Conservation (phyloP, 64 coral and sea anemone species). For the Astreopora myriophthalma region DNA sequence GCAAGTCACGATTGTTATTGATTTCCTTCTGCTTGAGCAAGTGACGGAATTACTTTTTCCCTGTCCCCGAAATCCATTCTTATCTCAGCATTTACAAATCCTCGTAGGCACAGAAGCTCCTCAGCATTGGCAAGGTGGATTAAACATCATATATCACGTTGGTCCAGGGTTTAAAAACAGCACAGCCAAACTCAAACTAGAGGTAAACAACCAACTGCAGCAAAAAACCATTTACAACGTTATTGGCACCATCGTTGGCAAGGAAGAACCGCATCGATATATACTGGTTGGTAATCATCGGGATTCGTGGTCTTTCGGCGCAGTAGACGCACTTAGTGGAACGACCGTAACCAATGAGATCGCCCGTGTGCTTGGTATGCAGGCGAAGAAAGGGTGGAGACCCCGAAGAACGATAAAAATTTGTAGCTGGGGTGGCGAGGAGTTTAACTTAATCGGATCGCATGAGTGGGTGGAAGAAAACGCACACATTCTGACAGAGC, state of each 20-base stretch:
- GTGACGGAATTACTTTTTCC: too few relatives aligned
- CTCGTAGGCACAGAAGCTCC: constrained; percentile 58
- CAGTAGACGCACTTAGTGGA: constrained; percentile 81
- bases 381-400: constrained; percentile 77
- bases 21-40: too few relatives aligned
- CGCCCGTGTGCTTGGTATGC: constrained; percentile 71
- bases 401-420: constrained; percentile 82
- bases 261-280: constrained; percentile 82
- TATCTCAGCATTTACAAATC: background rate
- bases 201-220: constrained; percentile 47
- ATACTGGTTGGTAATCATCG: constrained; percentile 89
- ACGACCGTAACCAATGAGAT: constrained; percentile 85
- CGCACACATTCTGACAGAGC: constrained; percentile 55
- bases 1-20: too few relatives aligned
- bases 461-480: constrained; percentile 87
- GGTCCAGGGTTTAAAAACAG: constrained; percentile 77
- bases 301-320: constrained; percentile 88
- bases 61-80: background rate
- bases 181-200: constrained; percentile 48
- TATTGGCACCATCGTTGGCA: constrained; percentile 77
- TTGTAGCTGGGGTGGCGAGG: constrained; percentile 92
- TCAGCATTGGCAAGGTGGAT: constrained; percentile 53
- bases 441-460: constrained; percentile 73
- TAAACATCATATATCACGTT: constrained; percentile 59
- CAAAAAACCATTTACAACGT: constrained; percentile 80